phyloP scores from a whole-genome alignment of 2,113 vertebrate species.

The Panurus biarmicus region DNA sequence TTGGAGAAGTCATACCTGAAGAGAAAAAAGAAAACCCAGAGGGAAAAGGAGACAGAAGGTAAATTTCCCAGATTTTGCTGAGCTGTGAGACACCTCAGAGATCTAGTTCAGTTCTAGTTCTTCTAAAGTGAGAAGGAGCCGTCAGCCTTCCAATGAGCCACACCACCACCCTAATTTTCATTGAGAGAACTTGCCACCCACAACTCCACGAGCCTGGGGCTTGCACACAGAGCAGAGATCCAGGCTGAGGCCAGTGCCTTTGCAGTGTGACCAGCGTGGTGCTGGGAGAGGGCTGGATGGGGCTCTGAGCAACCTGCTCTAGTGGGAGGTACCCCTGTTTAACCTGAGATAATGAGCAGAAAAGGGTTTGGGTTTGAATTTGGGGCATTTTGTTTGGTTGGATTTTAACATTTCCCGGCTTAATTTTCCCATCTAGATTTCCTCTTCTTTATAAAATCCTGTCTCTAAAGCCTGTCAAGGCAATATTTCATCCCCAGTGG shows the following conservation, averaged over 20 bases:
- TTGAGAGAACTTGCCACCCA: neutral
- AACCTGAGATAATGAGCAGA: neutral
- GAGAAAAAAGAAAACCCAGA: neutral
- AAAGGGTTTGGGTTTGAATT: neutral
- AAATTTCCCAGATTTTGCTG: neutral
- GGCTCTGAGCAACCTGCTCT: neutral
- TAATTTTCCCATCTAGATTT: neutral
- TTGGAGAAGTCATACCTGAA: neutral
- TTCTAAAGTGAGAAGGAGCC: neutral
- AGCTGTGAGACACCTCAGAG: neutral
- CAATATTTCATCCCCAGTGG: neutral
- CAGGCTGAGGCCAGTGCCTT: neutral
- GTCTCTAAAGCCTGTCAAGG: neutral
- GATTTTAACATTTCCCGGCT: neutral
- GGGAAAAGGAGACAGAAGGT: neutral
- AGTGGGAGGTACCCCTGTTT: neutral
- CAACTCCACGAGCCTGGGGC: neutral
- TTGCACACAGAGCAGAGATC: neutral
- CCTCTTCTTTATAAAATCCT: neutral
- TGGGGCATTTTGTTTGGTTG: fast-evolving
- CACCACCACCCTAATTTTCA: neutral
- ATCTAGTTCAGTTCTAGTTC: neutral
- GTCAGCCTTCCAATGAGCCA: neutral
- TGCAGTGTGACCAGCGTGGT: neutral
- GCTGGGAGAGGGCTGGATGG: neutral